A percentile compares a stretch with the other conserved stretches of the same genome.
Evolutionary conservation across 2,113 vertebrate genomes (phyloP).

Genomic region (Crotalus helleri): DNA sequence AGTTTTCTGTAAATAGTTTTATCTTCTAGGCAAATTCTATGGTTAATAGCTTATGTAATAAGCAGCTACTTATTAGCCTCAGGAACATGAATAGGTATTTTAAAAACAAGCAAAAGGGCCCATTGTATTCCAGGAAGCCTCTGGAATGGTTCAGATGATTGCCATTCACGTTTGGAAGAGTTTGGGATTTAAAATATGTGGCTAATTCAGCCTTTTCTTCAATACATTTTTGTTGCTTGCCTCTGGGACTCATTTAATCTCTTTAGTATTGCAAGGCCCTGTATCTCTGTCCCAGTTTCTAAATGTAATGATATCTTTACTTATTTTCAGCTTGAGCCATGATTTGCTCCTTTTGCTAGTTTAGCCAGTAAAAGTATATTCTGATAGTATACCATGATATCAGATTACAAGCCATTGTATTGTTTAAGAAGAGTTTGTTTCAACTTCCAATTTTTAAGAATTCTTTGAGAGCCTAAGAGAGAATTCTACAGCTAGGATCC

Average conservation of each 20-base stretch:
- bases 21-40: neutral
- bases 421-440: neutral
- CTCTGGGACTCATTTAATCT: neutral
- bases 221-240: neutral
- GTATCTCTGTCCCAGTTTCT: neutral
- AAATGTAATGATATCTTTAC: neutral
- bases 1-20: constrained; percentile 1
- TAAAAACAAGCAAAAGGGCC: neutral
- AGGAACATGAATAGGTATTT: neutral
- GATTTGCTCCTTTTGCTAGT: neutral
- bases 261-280: neutral
- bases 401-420: neutral
- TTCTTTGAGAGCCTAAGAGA: neutral
- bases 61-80: neutral
- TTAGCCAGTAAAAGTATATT: neutral
- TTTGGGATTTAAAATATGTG: neutral
- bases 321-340: neutral
- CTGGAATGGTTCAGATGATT: neutral
- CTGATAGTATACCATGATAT: neutral
- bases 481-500: neutral
- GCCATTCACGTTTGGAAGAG: neutral
- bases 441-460: neutral
- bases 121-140: neutral
- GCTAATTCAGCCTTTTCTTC: neutral
- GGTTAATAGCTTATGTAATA: constrained; percentile 9